Evolutionary conservation across 2,113 vertebrate genomes (phyloP).

Genomic region (Chauna torquata): DNA sequence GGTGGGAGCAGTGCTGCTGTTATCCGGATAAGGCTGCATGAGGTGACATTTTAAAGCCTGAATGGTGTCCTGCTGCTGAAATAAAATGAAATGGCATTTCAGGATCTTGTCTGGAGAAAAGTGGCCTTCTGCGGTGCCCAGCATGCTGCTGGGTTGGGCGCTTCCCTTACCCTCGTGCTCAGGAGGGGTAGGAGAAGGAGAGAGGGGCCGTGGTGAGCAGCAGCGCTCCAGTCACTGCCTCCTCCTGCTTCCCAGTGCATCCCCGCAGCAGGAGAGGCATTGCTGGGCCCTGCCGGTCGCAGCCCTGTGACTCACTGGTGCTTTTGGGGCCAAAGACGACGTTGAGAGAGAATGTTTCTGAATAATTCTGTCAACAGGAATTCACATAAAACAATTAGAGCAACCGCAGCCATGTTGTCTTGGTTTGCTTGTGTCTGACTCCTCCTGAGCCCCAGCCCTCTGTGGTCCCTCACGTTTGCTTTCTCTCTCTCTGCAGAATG

Average conservation of each 20-base stretch:
- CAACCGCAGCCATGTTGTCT: background rate
- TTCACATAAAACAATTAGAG: background rate
- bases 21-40: accelerated
- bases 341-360: background rate
- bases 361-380: background rate
- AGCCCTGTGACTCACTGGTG: background rate
- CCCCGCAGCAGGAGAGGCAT: background rate
- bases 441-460: background rate
- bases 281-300: background rate
- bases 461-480: background rate
- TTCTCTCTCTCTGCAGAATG: slow-evolving; percentile 82
- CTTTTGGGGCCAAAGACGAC: background rate
- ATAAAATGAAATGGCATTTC: background rate
- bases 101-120: background rate
- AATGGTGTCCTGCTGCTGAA: background rate
- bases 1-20: background rate
- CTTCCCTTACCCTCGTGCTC: background rate
- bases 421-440: background rate
- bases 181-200: background rate
- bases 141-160: accelerated
- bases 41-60: background rate
- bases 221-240: accelerated
- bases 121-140: background rate
- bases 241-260: background rate
- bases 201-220: background rate